phyloP scores from a whole-genome alignment of 2,888 invertebrate species.

The Macrophya alboannulata region DNA sequence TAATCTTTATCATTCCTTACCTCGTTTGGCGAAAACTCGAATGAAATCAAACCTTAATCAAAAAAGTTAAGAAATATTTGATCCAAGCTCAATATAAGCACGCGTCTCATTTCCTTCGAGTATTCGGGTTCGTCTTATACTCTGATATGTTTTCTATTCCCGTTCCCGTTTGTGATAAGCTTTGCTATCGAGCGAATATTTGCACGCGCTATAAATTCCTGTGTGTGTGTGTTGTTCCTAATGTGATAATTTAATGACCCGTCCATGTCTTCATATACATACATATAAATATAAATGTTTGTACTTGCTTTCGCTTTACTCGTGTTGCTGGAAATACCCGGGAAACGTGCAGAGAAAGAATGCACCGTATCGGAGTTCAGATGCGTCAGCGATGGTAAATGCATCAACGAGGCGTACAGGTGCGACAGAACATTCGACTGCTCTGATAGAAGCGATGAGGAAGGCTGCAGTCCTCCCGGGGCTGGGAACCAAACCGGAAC shows the following conservation, averaged over 20 bases:
- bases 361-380: slow-evolving; percentile 82
- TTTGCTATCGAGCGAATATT: background rate
- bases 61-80: too few species aligned
- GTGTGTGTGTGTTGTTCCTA: too few species aligned
- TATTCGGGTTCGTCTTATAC: background rate
- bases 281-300: slow-evolving; percentile 39
- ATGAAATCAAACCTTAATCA: background rate
- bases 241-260: background rate
- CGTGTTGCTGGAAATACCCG: slow-evolving; percentile 68
- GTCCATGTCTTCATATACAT: background rate
- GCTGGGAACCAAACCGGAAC: slow-evolving; percentile 69
- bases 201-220: slow-evolving; percentile 19
- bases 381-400: slow-evolving; percentile 81
- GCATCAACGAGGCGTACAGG: slow-evolving; percentile 80
- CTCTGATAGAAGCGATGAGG: slow-evolving; percentile 82
- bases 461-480: slow-evolving; percentile 71
- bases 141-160: background rate
- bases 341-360: slow-evolving; percentile 74
- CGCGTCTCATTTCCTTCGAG: background rate
- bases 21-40: background rate
- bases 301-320: slow-evolving; percentile 65
- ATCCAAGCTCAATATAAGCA: too few species aligned
- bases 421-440: slow-evolving; percentile 84
- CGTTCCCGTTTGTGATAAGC: background rate
- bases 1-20: background rate